Conservation (phyloP, 2,888 invertebrate species). For the Agrotis ipsilon region DNA sequence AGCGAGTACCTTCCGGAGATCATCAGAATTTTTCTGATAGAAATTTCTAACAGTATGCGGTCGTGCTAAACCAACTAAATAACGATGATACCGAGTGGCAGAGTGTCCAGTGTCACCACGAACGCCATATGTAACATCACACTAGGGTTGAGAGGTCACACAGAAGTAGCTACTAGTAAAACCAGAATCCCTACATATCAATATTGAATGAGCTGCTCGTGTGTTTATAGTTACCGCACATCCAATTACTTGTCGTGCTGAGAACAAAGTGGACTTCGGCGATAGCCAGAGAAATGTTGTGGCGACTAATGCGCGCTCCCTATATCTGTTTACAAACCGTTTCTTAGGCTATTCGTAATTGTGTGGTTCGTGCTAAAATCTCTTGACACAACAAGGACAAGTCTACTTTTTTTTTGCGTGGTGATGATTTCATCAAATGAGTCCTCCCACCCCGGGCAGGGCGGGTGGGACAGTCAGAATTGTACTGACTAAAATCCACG, state of each 20-base stretch:
- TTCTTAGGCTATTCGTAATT: conserved; percentile 1
- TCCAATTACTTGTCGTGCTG: conserved; percentile 37
- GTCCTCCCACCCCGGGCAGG: too few relatives aligned
- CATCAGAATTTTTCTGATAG: too few relatives aligned
- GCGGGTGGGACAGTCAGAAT: too few relatives aligned
- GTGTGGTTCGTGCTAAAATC: not conserved
- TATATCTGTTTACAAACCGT: conserved; percentile 15
- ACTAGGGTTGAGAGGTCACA: conserved; percentile 48
- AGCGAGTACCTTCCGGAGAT: too few relatives aligned
- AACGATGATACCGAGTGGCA: conserved; percentile 6
- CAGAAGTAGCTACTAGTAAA: conserved; percentile 49
- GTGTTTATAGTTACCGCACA: conserved; percentile 43
- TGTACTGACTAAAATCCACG: too few relatives aligned
- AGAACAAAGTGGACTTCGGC: conserved; percentile 34
- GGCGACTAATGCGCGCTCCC: conserved; percentile 24
- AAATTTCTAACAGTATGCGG: too few relatives aligned
- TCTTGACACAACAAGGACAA: too few relatives aligned
- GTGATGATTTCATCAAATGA: too few relatives aligned
- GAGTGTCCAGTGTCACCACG: conserved; percentile 20
- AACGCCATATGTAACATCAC: conserved; percentile 49
- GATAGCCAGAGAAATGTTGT: conserved; percentile 31
- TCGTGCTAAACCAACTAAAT: not conserved
- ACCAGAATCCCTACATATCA: conserved; percentile 58
- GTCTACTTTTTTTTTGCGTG: too few relatives aligned
- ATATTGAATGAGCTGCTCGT: conserved; percentile 38